These are phyloP conservation scores for Coreius guichenoti DNA, from an alignment of 2,797 vertebrate genomes.

Conservation along the genomic window DNA sequence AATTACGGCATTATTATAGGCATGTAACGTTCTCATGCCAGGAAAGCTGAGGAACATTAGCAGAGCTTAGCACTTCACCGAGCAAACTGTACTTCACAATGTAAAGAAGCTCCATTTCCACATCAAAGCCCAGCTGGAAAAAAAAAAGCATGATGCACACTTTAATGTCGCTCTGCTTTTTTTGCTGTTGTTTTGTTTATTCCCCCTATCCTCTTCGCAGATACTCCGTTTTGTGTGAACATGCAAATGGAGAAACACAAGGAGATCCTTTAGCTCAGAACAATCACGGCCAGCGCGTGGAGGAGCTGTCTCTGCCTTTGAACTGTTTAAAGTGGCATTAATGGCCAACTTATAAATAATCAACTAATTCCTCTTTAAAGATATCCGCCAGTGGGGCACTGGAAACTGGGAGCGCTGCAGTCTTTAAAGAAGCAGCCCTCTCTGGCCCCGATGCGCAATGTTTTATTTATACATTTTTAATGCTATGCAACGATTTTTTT, in stretches of 20 bases:
- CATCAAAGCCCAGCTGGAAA: conserved; percentile 86
- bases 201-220: conserved; percentile 80
- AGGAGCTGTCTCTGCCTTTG: conserved; percentile 83
- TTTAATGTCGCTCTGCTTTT: conserved; percentile 85
- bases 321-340: conserved; percentile 87
- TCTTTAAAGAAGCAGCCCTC: conserved; percentile 55
- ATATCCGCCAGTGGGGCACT: conserved; percentile 61
- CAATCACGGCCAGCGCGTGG: conserved; percentile 80
- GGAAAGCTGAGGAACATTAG: conserved; percentile 42
- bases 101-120: conserved; percentile 86
- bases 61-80: conserved; percentile 63
- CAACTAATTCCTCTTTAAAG: conserved; percentile 82
- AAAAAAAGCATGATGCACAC: conserved; percentile 83
- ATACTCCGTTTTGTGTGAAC: conserved; percentile 90
- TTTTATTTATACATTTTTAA: neutral
- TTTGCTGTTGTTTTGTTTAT: conserved; percentile 76
- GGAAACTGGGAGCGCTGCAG: conserved; percentile 36
- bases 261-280: conserved; percentile 83
- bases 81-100: conserved; percentile 82
- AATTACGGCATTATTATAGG: conserved; percentile 3
- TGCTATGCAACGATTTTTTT: neutral
- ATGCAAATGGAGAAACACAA: conserved; percentile 85
- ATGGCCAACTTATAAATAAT: conserved; percentile 85
- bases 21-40: neutral
- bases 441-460: conserved; percentile 13